Percentiles rank a stretch among this genome's conserved stretches.
These are phyloP conservation scores for Athalia circularis DNA, from an alignment of 2,888 invertebrate genomes.

Conservation along the genomic window DNA sequence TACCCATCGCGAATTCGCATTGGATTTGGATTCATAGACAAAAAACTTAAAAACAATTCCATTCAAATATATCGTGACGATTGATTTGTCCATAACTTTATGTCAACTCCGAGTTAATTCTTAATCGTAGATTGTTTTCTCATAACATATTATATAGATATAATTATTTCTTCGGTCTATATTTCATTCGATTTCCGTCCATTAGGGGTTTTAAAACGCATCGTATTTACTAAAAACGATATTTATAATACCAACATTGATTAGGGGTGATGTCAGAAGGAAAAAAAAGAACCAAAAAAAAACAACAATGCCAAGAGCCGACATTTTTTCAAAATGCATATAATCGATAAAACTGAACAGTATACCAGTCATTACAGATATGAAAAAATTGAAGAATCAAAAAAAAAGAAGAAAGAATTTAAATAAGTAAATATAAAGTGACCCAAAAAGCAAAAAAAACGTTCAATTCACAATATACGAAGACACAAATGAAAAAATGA, in stretches of 20 bases:
- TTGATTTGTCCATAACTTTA: not conserved
- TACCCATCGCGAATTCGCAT: too few relatives aligned
- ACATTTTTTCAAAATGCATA: not conserved
- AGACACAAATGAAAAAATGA: slow-evolving; percentile 48
- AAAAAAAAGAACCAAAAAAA: not conserved
- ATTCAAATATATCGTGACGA: not conserved
- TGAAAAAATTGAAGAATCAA: not conserved
- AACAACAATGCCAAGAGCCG: not conserved
- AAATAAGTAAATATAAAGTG: not conserved
- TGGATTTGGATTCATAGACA: not conserved
- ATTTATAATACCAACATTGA: not conserved
- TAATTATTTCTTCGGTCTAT: not conserved
- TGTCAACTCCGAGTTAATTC: slow-evolving; percentile 15
- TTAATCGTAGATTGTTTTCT: not conserved
- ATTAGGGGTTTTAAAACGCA: too few relatives aligned
- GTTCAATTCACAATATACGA: slow-evolving; percentile 41
- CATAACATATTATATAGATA: not conserved
- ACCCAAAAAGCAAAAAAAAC: not conserved
- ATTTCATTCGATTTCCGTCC: not conserved
- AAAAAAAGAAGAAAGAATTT: too few relatives aligned
- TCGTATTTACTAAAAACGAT: not conserved
- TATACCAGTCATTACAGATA: not conserved
- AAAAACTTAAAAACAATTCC: not conserved
- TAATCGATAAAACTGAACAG: not conserved
- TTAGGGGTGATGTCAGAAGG: not conserved